Conservation (phyloP, 2,113 vertebrate species). For the Ploceus nigricollis region DNA sequence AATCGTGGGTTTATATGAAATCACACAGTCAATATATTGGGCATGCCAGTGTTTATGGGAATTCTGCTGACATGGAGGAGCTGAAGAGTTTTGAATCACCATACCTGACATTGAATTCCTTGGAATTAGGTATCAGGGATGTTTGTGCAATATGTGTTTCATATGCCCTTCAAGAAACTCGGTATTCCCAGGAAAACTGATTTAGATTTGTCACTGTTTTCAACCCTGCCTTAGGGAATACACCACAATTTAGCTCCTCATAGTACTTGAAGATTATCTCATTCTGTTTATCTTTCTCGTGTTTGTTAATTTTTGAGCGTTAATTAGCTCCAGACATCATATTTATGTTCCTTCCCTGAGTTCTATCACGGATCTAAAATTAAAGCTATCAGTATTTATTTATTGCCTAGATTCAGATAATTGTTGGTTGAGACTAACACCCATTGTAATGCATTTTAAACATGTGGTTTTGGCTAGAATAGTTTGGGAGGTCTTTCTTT, state of each 20-base stretch:
- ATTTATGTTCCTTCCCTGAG: neutral
- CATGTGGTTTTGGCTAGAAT: neutral
- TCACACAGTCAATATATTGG: neutral
- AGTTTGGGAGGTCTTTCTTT: neutral
- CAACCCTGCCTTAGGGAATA: neutral
- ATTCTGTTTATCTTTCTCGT: neutral
- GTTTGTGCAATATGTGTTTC: neutral
- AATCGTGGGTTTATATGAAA: neutral
- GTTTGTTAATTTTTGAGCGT: neutral
- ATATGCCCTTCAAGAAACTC: neutral
- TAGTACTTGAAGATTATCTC: neutral
- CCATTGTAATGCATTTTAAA: neutral
- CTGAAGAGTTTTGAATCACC: neutral
- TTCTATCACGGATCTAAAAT: neutral
- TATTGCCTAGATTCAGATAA: neutral
- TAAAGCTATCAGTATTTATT: neutral
- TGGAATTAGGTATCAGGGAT: neutral
- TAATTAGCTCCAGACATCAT: neutral
- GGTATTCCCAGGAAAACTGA: neutral
- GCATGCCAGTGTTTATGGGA: neutral
- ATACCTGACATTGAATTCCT: neutral
- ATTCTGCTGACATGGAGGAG: neutral
- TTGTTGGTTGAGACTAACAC: neutral
- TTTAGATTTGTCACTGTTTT: neutral
- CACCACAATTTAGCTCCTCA: neutral